Conservation (phyloP, 1,140 invertebrate genomes). For the Daktulosphaira vitifoliae region DNA sequence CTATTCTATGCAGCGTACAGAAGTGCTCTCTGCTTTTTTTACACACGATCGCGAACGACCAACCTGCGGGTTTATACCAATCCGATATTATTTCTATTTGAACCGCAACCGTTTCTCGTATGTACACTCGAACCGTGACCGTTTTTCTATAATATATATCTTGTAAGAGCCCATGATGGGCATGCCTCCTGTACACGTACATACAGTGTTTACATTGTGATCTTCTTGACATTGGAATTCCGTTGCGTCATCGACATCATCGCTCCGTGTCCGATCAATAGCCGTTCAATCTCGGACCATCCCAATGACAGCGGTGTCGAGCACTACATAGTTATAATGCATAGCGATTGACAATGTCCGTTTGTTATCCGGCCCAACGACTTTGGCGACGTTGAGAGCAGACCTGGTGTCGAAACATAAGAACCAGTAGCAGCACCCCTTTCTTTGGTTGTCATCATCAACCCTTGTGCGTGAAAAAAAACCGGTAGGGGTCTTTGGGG, state of each 20-base stretch:
- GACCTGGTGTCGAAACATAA: too few relatives aligned
- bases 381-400: too few relatives aligned
- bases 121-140: slow-evolving; percentile 30
- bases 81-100: slow-evolving; percentile 23
- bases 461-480: not conserved
- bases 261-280: slow-evolving; percentile 19
- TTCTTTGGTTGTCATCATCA: too few relatives aligned
- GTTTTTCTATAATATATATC: not conserved
- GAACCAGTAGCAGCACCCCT: too few relatives aligned
- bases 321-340: too few relatives aligned
- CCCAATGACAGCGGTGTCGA: too few relatives aligned
- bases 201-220: slow-evolving; percentile 31
- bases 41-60: slow-evolving; percentile 4
- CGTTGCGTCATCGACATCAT: slow-evolving; percentile 16
- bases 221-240: slow-evolving; percentile 33
- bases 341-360: too few relatives aligned
- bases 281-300: too few relatives aligned
- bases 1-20: not conserved
- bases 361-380: too few relatives aligned
- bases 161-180: not conserved
- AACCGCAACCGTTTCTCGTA: not conserved
- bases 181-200: not conserved
- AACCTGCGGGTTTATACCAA: slow-evolving; percentile 12
- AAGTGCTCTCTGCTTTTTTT: not conserved
- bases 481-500: not conserved